These are phyloP conservation scores for Drosophila fulvimacula DNA, from an alignment of 2,888 invertebrate genomes.

Conservation along the genomic window DNA sequence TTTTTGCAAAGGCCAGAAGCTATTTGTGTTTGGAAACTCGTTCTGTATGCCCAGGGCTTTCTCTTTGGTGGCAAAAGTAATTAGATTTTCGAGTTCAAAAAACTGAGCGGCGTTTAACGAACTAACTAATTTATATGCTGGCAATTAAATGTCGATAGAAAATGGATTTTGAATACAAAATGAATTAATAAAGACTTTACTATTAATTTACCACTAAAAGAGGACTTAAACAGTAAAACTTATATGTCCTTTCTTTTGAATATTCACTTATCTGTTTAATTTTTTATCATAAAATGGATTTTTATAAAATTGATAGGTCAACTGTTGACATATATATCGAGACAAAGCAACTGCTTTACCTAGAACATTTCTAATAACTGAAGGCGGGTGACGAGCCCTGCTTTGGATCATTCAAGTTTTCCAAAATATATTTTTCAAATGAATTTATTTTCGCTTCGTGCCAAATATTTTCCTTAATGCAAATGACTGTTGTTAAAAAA, in stretches of 20 bases:
- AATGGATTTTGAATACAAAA: neutral
- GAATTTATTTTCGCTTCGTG: too few relatives aligned
- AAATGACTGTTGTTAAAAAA: too few relatives aligned
- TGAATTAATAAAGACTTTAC: neutral
- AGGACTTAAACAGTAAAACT: neutral
- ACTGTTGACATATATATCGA: too few relatives aligned
- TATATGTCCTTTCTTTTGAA: neutral
- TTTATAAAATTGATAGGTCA: too few relatives aligned
- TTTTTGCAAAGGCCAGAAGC: conserved; percentile 23
- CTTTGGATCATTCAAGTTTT: too few relatives aligned
- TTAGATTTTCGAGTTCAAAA: neutral
- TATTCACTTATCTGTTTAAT: neutral
- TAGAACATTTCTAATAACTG: too few relatives aligned
- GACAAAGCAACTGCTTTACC: too few relatives aligned
- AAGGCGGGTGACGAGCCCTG: too few relatives aligned
- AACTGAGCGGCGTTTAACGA: neutral
- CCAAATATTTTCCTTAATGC: too few relatives aligned
- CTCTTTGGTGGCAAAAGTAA: conserved; percentile 28
- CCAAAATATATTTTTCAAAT: too few relatives aligned
- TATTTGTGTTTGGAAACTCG: conserved; percentile 36
- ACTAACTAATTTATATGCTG: neutral
- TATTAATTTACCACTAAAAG: too few relatives aligned
- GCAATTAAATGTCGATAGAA: neutral
- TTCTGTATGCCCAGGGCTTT: conserved; percentile 6
- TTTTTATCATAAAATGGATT: neutral